phyloP scores from a whole-genome alignment of 2,888 invertebrate genomes.

The Chymomyza caudatula region DNA sequence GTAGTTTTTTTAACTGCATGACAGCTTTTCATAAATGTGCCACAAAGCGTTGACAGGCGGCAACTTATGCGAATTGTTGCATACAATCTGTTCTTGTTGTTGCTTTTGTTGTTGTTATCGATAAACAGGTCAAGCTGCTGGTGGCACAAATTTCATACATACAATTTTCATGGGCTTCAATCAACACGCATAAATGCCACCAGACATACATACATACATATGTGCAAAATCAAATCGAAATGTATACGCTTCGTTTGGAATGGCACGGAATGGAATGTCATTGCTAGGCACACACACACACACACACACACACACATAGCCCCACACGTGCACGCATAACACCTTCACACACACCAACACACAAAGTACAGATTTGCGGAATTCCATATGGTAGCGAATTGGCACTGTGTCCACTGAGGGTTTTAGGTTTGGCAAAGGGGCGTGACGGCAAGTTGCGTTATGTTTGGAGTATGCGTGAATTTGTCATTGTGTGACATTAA shows the following conservation, averaged over 20 bases:
- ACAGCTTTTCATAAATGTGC: slow-evolving; percentile 52
- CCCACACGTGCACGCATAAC: no score
- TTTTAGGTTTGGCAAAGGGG: not conserved
- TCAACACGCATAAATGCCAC: slow-evolving; percentile 1
- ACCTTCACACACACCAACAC: not conserved
- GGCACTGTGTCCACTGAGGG: not conserved
- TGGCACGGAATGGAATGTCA: not conserved
- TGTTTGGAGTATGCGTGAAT: slow-evolving; percentile 19
- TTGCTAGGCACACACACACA: not conserved
- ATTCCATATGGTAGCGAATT: not conserved
- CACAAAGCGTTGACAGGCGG: slow-evolving; percentile 10
- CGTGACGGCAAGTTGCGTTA: not conserved
- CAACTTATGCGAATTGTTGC: slow-evolving; percentile 38
- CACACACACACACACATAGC: not conserved
- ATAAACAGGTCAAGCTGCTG: slow-evolving; percentile 35
- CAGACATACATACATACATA: slow-evolving; percentile 11
- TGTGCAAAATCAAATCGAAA: slow-evolving; percentile 38
- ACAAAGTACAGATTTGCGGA: not conserved
- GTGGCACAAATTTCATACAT: not conserved
- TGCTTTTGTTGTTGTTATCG: slow-evolving; percentile 11
- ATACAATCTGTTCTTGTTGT: slow-evolving; percentile 23
- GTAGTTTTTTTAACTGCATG: slow-evolving; percentile 18
- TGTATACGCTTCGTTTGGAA: not conserved
- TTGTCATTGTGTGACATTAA: slow-evolving; percentile 42
- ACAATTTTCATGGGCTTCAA: slow-evolving; percentile 1